Conservation (phyloP, 2,113 vertebrate genomes). For the Alligator mississippiensis region DNA sequence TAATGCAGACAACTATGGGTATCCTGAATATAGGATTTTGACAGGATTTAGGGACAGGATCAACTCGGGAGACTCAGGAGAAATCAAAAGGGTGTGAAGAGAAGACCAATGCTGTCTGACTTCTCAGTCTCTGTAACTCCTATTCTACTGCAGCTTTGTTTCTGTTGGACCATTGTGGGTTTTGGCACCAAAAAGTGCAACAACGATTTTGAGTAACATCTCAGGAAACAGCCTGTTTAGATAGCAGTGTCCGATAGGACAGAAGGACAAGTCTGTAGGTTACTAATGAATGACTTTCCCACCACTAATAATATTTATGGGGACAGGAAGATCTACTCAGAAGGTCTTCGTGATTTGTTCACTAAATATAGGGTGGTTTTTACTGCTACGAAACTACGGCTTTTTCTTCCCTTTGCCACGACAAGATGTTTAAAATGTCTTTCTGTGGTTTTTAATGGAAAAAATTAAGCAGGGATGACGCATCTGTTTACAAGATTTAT, state of each 20-base stretch:
- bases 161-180: not conserved
- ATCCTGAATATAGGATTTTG: not conserved
- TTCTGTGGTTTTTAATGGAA: conserved; percentile 36
- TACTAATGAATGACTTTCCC: conserved; percentile 63
- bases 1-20: not conserved
- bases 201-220: conserved; percentile 67
- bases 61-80: not conserved
- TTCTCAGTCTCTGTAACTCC: not conserved
- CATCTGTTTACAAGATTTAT: conserved; percentile 63
- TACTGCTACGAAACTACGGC: not conserved
- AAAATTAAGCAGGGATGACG: conserved; percentile 59
- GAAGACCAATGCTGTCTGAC: not conserved
- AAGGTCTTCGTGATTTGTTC: conserved; percentile 1
- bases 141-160: not conserved
- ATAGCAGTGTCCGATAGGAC: conserved; percentile 44
- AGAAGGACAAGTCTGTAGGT: conserved; percentile 44
- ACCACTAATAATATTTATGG: conserved; percentile 48
- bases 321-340: conserved; percentile 13
- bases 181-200: conserved; percentile 33
- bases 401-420: not conserved
- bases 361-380: conserved; percentile 3
- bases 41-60: not conserved
- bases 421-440: conserved; percentile 63
- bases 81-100: not conserved
- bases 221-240: conserved; percentile 76